A percentile compares a stretch with the other conserved stretches of the same genome.
These are phyloP conservation scores for Bombyx huttoni DNA, from an alignment of 2,888 invertebrate genomes.

Conservation along the genomic window DNA sequence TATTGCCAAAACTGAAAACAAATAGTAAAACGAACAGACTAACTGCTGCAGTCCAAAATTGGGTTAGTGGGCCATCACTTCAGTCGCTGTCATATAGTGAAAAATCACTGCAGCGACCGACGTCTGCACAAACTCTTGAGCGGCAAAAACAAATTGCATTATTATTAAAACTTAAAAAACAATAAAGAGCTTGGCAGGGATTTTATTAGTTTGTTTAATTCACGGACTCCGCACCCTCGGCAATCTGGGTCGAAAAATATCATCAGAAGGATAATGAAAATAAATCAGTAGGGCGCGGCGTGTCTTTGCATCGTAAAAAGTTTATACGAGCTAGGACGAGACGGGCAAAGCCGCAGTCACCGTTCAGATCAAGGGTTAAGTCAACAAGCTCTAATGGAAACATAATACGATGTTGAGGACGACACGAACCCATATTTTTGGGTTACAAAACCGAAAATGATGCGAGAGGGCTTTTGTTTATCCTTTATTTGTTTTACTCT, in stretches of 20 bases:
- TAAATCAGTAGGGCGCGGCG: constrained; percentile 35
- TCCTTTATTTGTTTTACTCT: constrained; percentile 38
- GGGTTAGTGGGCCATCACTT: constrained; percentile 62
- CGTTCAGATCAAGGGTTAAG: constrained; percentile 41
- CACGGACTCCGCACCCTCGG: constrained; percentile 13
- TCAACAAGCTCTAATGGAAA: constrained; percentile 58
- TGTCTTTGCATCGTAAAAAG: constrained; percentile 42
- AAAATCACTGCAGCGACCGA: constrained; percentile 55
- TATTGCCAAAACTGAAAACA: constrained; percentile 59
- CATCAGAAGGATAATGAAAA: constrained; percentile 37
- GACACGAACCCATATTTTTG: constrained; percentile 39
- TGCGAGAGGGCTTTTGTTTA: constrained; percentile 39
- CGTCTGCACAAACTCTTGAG: constrained; percentile 35
- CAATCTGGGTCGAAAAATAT: constrained; percentile 30
- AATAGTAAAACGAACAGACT: constrained; percentile 48
- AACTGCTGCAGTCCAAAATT: constrained; percentile 61
- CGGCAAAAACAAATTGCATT: background rate
- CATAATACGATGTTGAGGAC: constrained; percentile 39
- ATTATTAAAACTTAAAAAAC: background rate
- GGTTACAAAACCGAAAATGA: constrained; percentile 44
- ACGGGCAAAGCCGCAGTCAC: constrained; percentile 25
- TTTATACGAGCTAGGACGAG: constrained; percentile 30
- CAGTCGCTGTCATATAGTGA: constrained; percentile 57
- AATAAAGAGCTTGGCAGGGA: constrained; percentile 2
- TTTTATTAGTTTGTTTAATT: constrained; percentile 27